phyloP scores from a whole-genome alignment of 2,113 vertebrate species.

The Hypocryptadius cinnamomeus region DNA sequence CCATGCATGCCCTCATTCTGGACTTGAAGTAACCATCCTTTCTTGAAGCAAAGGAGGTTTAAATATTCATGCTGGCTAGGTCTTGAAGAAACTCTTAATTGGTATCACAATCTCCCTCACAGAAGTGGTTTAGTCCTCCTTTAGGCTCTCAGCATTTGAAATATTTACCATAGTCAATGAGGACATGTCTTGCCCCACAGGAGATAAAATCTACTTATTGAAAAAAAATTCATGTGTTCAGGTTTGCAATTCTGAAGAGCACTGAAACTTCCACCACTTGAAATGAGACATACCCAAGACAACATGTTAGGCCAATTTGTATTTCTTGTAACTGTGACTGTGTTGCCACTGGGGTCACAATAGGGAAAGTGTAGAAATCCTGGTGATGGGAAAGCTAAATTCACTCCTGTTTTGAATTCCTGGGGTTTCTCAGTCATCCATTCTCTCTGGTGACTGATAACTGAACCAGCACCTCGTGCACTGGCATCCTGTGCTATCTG shows the following conservation, averaged over 20 bases:
- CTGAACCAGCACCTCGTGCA: background rate
- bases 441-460: background rate
- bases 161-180: background rate
- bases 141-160: constrained; percentile 9
- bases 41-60: constrained; percentile 40
- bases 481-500: background rate
- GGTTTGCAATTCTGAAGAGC: background rate
- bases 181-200: background rate
- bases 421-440: background rate
- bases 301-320: background rate
- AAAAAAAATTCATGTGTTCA: background rate
- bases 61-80: constrained; percentile 46
- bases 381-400: background rate
- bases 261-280: background rate
- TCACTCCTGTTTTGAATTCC: background rate
- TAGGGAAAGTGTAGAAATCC: background rate
- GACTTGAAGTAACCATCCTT: constrained; percentile 27
- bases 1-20: constrained; percentile 5
- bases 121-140: background rate
- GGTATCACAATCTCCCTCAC: background rate
- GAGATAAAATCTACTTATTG: background rate
- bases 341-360: background rate
- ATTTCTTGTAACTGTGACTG: background rate
- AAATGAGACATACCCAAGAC: background rate
- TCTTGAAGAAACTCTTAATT: constrained; percentile 43